phyloP scores from a whole-genome alignment of 2,888 invertebrate species.

The Sylvicola cinctus region DNA sequence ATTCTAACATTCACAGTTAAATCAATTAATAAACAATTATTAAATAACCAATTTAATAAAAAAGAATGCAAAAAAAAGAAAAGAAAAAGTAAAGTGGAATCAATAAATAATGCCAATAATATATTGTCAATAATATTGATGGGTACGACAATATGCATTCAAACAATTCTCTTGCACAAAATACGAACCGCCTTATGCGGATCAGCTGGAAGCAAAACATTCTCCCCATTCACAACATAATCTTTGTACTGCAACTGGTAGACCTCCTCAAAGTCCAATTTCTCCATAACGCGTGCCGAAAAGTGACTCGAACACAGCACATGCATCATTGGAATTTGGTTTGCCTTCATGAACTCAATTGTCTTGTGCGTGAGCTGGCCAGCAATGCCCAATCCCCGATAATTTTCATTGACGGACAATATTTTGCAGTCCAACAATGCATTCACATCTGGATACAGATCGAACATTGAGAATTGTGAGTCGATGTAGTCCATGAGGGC shows the following conservation, averaged over 20 bases:
- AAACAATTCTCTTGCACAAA: no score
- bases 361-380: slow-evolving; percentile 19
- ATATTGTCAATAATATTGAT: no score
- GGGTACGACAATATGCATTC: no score
- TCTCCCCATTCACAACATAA: slow-evolving; percentile 36
- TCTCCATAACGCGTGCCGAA: slow-evolving; percentile 50
- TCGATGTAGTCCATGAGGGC: slow-evolving; percentile 28
- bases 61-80: no score
- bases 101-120: no score
- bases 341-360: slow-evolving; percentile 20
- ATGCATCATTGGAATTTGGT: slow-evolving; percentile 32
- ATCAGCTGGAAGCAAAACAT: slow-evolving; percentile 40
- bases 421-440: slow-evolving; percentile 23
- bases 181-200: slow-evolving; percentile 40
- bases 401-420: slow-evolving; percentile 21
- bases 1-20: no score
- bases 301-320: slow-evolving; percentile 57
- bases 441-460: slow-evolving; percentile 23
- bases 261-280: slow-evolving; percentile 46
- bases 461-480: slow-evolving; percentile 24
- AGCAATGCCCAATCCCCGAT: slow-evolving; percentile 24
- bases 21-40: no score
- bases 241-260: slow-evolving; percentile 43
- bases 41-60: no score
- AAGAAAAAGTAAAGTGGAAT: no score